Evolutionary conservation across 2,888 invertebrate genomes (phyloP).

Genomic region (Brachyptera risi): DNA sequence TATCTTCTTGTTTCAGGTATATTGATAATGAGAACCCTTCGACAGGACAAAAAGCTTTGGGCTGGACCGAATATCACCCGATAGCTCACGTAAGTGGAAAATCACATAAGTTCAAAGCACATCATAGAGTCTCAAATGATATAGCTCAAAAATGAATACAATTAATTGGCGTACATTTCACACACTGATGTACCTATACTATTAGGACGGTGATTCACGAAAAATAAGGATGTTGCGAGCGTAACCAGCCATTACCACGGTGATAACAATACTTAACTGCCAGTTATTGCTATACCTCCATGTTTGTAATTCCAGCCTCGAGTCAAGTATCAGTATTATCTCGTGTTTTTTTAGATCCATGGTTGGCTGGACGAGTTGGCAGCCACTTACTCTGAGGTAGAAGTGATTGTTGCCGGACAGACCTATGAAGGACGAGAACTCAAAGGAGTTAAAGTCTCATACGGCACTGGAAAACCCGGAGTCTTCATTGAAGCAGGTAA

Average conservation of each 20-base stretch:
- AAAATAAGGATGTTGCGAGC: too few species aligned
- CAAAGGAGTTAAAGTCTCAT: conserved; percentile 52
- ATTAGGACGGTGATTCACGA: too few species aligned
- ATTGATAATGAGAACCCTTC: conserved; percentile 38
- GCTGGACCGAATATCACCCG: conserved; percentile 57
- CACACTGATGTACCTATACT: too few species aligned
- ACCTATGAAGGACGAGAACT: conserved; percentile 58
- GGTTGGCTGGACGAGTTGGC: conserved; percentile 53
- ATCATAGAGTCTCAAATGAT: too few species aligned
- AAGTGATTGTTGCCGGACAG: conserved; percentile 41
- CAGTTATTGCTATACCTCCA: too few species aligned
- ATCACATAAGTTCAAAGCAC: too few species aligned
- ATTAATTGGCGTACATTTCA: too few species aligned
- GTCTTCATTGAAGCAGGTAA: conserved; percentile 55
- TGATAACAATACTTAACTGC: too few species aligned
- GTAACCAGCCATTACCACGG: too few species aligned
- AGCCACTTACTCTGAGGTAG: conserved; percentile 42
- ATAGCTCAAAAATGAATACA: too few species aligned
- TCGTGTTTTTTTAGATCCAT: conserved; percentile 48
- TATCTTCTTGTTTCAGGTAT: conserved; percentile 32
- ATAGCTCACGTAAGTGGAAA: conserved; percentile 45
- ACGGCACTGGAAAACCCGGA: conserved; percentile 48
- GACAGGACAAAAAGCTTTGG: conserved; percentile 42
- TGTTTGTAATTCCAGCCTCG: too few species aligned
- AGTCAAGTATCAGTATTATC: too few species aligned